A percentile compares a stretch with the other conserved stretches of the same genome.
Evolutionary conservation across 2,797 vertebrate genomes (phyloP).

Genomic region (Forpus xanthops): DNA sequence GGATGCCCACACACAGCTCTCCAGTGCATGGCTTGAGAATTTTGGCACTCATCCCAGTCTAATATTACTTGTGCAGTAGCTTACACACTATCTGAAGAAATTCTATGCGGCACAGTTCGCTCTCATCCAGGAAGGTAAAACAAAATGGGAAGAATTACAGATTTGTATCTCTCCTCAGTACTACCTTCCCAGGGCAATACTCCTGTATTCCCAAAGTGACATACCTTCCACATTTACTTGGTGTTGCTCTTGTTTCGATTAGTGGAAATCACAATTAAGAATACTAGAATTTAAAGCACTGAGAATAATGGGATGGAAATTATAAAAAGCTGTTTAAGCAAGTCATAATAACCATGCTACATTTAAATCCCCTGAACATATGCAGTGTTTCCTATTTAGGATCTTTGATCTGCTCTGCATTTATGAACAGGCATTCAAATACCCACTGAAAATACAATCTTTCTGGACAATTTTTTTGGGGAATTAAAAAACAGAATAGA

Average conservation of each 20-base stretch:
- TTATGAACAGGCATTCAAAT: background rate
- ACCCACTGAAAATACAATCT: background rate
- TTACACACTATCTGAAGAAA: background rate
- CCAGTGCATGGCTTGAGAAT: background rate
- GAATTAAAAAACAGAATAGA: background rate
- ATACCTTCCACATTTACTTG: background rate
- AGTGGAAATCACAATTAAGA: background rate
- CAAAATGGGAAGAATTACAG: background rate
- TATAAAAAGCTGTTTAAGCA: background rate
- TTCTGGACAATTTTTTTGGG: background rate
- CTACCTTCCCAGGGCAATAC: background rate
- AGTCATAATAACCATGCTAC: background rate
- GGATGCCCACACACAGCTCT: background rate
- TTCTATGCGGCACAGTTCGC: background rate
- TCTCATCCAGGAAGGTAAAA: background rate
- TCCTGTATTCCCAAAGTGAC: background rate
- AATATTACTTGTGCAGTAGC: background rate
- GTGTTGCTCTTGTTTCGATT: background rate
- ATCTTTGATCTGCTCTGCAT: background rate
- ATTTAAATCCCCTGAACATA: background rate
- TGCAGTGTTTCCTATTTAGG: background rate
- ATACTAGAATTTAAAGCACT: background rate
- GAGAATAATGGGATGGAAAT: background rate
- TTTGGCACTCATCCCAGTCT: background rate
- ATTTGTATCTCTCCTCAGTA: background rate